Conservation (phyloP, 2,113 vertebrate species). For the Prionailurus bengalensis region DNA sequence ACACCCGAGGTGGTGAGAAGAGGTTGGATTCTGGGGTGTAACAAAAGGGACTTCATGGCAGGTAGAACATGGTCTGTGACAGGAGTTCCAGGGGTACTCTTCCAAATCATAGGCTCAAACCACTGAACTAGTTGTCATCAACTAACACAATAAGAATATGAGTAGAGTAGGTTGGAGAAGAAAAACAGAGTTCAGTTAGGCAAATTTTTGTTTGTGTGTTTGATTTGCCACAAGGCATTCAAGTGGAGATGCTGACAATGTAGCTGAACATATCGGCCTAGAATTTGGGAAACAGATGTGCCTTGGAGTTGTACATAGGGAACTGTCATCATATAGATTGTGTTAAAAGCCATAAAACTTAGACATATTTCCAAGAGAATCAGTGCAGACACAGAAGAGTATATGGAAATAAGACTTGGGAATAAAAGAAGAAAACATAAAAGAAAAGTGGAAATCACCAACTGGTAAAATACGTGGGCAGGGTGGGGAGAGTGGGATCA, state of each 20-base stretch:
- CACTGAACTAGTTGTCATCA: background rate
- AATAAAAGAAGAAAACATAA: background rate
- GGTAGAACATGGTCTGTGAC: background rate
- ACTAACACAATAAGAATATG: no score
- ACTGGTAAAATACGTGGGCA: background rate
- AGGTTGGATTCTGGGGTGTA: background rate
- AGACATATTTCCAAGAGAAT: background rate
- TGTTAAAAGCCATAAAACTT: background rate
- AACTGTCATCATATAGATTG: background rate
- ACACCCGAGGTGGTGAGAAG: background rate
- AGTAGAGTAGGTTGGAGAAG: background rate
- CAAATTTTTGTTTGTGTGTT: background rate
- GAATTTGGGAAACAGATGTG: background rate
- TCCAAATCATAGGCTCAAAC: background rate
- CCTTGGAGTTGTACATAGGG: background rate
- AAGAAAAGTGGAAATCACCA: background rate
- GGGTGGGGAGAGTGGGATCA: background rate
- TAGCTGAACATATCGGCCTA: background rate
- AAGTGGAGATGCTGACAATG: background rate
- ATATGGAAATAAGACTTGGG: background rate
- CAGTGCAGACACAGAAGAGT: background rate
- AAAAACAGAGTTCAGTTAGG: background rate
- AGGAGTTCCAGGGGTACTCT: background rate
- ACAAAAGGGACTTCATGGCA: background rate
- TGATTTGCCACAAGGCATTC: background rate